phyloP scores from a whole-genome alignment of 2,888 invertebrate species.

The Xylota sylvarum region DNA sequence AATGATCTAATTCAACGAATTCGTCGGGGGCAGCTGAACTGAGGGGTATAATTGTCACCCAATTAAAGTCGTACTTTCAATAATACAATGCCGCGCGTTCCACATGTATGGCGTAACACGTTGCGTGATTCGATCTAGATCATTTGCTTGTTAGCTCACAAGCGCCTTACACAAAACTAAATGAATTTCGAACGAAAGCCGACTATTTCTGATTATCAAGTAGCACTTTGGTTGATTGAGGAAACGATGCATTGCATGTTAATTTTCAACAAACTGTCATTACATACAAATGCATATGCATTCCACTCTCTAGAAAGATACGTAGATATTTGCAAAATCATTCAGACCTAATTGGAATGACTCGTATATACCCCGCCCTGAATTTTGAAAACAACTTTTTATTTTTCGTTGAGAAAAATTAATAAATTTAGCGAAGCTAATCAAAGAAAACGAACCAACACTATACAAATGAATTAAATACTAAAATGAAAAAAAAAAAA shows the following conservation, averaged over 20 bases:
- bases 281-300: conserved; percentile 13
- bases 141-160: conserved; percentile 36
- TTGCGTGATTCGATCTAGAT: conserved; percentile 63
- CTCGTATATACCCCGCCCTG: conserved; percentile 22
- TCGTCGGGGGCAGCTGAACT: conserved; percentile 5
- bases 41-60: conserved; percentile 18
- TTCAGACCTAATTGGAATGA: background rate
- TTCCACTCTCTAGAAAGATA: conserved; percentile 2
- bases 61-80: conserved; percentile 20
- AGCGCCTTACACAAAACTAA: conserved; percentile 8
- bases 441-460: background rate
- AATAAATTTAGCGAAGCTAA: background rate
- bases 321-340: conserved; percentile 16
- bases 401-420: background rate
- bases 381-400: conserved; percentile 15
- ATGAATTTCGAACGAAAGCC: conserved; percentile 19
- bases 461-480: conserved; percentile 21
- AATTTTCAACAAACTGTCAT: conserved; percentile 17
- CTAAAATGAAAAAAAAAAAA: background rate
- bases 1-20: conserved; percentile 31
- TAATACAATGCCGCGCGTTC: conserved; percentile 23
- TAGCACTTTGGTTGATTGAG: background rate
- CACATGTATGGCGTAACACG: conserved; percentile 52
- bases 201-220: conserved; percentile 15
- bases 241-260: conserved; percentile 17